Conservation (phyloP, 1,140 invertebrate species). For the Wiebesia pumilae region DNA sequence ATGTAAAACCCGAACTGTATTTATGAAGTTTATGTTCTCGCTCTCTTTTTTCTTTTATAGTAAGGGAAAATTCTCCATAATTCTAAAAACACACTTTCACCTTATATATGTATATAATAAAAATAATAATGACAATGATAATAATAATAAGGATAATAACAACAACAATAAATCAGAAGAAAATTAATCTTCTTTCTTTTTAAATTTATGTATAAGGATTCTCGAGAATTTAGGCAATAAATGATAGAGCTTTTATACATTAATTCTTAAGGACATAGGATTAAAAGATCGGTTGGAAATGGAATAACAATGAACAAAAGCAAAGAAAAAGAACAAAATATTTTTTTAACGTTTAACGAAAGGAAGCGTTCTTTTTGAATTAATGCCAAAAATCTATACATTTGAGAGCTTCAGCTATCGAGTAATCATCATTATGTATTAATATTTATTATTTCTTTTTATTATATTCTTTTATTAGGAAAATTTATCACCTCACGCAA, state of each 20-base stretch:
- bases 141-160: neutral
- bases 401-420: no score
- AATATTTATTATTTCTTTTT: conserved; percentile 1
- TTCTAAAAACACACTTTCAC: neutral
- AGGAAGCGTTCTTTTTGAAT: neutral
- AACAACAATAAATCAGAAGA: conserved; percentile 27
- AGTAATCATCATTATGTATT: neutral
- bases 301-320: conserved; percentile 2
- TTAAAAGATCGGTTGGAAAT: conserved; percentile 6
- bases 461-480: neutral
- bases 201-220: conserved; percentile 9
- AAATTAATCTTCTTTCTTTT: conserved; percentile 4
- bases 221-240: neutral
- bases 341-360: neutral
- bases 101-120: neutral
- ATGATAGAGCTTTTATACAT: conserved; percentile 7
- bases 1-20: neutral
- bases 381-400: neutral
- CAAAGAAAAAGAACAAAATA: neutral
- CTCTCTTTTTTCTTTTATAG: neutral
- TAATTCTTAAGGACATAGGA: neutral
- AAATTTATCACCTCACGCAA: neutral
- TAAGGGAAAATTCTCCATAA: neutral
- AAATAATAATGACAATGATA: conserved; percentile 31
- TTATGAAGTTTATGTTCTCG: neutral